Percentiles rank a stretch among this genome's conserved stretches.
Conservation (phyloP, 2,888 invertebrate genomes). For the Nemotelus pantherinus region DNA sequence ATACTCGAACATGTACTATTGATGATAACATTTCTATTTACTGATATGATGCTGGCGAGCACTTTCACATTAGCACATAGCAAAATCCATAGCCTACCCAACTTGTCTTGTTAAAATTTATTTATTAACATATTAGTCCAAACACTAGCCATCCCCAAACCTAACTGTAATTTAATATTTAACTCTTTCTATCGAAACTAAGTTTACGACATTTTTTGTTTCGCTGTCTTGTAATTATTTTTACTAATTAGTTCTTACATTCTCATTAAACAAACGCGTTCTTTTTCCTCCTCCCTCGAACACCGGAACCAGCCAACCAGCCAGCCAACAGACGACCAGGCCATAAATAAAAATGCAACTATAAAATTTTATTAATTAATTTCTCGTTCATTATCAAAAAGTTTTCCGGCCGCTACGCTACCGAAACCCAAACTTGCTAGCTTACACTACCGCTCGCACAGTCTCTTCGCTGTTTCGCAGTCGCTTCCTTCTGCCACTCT, state of each 20-base stretch:
- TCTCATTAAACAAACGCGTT: constrained; percentile 39
- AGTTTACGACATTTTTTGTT: constrained; percentile 41
- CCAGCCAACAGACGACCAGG: constrained; percentile 32
- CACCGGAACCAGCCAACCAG: no score
- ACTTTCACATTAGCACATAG: no score
- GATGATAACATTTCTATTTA: no score
- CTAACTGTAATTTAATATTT: no score
- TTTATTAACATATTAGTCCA: no score
- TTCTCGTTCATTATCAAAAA: constrained; percentile 46
- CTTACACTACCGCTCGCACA: neutral
- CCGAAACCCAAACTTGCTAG: neutral
- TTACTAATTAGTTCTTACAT: constrained; percentile 44
- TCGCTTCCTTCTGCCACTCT: no score
- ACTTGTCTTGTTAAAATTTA: no score
- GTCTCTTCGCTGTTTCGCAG: neutral
- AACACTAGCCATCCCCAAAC: no score
- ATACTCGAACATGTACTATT: no score
- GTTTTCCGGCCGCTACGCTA: constrained; percentile 24
- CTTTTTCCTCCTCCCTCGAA: neutral
- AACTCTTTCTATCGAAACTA: constrained; percentile 2
- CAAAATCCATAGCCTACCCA: no score
- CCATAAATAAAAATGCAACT: constrained; percentile 45
- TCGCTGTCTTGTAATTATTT: constrained; percentile 42
- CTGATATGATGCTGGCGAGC: no score
- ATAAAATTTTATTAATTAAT: constrained; percentile 46